Conservation (phyloP, 53 echinoderm and acorn worm species). For the Zoroaster sp. region DNA sequence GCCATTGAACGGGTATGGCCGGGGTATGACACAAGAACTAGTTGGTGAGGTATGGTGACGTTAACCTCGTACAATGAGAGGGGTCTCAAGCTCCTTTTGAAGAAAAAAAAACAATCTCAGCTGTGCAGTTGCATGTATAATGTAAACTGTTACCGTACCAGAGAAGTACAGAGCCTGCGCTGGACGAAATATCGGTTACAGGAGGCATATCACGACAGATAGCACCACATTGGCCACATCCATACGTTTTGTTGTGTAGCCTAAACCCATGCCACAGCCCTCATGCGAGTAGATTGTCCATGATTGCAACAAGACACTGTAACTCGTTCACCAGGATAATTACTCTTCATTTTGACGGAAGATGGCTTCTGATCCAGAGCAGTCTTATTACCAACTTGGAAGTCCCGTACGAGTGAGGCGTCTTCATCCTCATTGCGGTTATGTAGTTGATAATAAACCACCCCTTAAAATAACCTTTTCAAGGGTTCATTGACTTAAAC, state of each 20-base stretch:
- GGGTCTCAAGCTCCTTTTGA: background rate
- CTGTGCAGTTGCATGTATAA: background rate
- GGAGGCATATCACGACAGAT: no score
- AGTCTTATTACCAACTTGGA: background rate
- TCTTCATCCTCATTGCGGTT: background rate
- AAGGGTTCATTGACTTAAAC: background rate
- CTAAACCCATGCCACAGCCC: no score
- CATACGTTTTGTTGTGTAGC: no score
- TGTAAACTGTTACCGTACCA: background rate
- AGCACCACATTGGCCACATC: no score
- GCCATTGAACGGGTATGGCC: constrained; percentile 41
- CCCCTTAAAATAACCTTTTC: background rate
- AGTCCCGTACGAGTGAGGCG: background rate
- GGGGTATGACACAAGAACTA: constrained; percentile 55
- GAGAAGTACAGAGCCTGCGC: background rate
- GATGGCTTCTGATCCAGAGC: background rate
- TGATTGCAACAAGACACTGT: no score
- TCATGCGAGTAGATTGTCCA: no score
- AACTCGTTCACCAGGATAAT: no score
- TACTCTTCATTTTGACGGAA: background rate
- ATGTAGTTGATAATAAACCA: background rate
- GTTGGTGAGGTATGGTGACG: constrained; percentile 64
- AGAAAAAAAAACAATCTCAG: background rate
- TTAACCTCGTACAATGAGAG: background rate
- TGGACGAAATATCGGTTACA: no score